A percentile compares a stretch with the other conserved stretches of the same genome.
phyloP scores from a whole-genome alignment of 2,113 vertebrate genomes.

The Argyrosomus japonicus region DNA sequence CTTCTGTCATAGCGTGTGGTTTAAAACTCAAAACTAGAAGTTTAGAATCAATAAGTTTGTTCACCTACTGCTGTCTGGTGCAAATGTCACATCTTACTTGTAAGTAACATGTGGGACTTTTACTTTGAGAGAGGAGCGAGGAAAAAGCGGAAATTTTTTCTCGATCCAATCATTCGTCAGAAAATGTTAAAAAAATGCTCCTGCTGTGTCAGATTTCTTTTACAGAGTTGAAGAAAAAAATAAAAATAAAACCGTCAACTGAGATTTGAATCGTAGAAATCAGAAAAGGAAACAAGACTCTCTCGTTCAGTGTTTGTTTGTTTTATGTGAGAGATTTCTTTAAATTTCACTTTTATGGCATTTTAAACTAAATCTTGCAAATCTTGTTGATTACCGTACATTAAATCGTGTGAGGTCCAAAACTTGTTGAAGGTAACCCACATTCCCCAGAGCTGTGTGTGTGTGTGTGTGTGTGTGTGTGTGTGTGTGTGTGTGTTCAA shows the following conservation, averaged over 20 bases:
- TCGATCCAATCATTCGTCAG: too few species aligned
- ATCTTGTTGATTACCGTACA: slow-evolving; percentile 16
- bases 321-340: neutral
- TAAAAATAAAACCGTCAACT: neutral
- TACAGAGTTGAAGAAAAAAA: neutral
- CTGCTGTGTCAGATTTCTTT: slow-evolving; percentile 42
- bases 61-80: too few species aligned
- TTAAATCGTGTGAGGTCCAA: slow-evolving; percentile 29
- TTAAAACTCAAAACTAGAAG: too few species aligned
- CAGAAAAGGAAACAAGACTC: neutral
- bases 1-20: too few species aligned
- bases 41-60: too few species aligned
- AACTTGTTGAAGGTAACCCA: neutral
- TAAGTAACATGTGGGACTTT: too few species aligned
- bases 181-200: neutral
- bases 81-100: too few species aligned
- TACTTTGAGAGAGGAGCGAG: too few species aligned
- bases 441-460: neutral
- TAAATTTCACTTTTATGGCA: slow-evolving; percentile 2
- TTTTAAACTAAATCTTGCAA: slow-evolving; percentile 4
- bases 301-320: neutral
- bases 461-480: neutral
- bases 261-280: slow-evolving; percentile 5
- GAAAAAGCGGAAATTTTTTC: too few species aligned
- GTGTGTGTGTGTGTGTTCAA: too few species aligned